Conservation (phyloP, 2,113 vertebrate species). For the Cebus imitator region DNA sequence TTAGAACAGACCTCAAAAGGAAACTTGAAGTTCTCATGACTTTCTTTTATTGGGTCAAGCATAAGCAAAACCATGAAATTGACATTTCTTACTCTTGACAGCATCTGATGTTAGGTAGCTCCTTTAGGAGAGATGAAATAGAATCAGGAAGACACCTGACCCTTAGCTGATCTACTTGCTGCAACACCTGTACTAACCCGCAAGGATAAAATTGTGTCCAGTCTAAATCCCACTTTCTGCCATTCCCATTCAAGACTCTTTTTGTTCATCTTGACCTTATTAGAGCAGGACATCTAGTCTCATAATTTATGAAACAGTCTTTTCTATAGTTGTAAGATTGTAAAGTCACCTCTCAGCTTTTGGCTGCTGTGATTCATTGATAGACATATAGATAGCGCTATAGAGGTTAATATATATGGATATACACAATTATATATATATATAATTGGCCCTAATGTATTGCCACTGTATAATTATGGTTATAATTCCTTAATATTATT, state of each 20-base stretch:
- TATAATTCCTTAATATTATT: background rate
- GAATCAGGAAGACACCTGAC: background rate
- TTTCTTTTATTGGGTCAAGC: background rate
- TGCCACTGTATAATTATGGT: background rate
- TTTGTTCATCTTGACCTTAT: background rate
- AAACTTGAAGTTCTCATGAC: background rate
- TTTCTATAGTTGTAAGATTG: background rate
- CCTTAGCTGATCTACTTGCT: background rate
- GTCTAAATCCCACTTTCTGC: background rate
- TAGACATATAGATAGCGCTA: background rate
- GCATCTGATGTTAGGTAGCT: background rate
- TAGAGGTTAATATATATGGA: background rate
- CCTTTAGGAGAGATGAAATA: background rate
- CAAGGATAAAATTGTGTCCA: background rate
- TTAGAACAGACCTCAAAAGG: background rate
- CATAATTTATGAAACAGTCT: background rate
- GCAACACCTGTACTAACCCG: background rate
- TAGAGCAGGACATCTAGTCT: background rate
- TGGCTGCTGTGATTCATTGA: background rate
- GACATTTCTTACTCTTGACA: background rate
- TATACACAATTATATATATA: background rate
- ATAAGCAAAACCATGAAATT: conserved; percentile 7
- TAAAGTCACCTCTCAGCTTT: background rate
- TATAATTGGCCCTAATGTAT: background rate
- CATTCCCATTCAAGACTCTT: background rate